Conservation (phyloP, 2,797 vertebrate genomes). For the Syngnathus acus region DNA sequence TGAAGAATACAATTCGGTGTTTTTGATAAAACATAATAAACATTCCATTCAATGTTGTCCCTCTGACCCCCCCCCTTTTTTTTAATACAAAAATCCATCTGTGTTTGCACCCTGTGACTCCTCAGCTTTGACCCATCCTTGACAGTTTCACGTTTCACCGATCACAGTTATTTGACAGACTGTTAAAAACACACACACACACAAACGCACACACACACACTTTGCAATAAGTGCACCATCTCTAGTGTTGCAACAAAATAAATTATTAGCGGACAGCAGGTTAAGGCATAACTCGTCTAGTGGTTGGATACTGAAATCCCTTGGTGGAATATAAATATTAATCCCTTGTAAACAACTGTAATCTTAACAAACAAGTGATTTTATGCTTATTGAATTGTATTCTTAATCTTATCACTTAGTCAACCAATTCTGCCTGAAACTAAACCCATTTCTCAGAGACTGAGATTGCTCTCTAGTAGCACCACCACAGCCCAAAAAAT, state of each 20-base stretch:
- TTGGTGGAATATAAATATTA: slow-evolving; percentile 20
- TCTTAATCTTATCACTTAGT: slow-evolving; percentile 30
- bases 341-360: slow-evolving; percentile 14
- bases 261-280: slow-evolving; percentile 17
- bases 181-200: slow-evolving; percentile 19
- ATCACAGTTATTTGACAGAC: slow-evolving; percentile 44
- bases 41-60: slow-evolving; percentile 45
- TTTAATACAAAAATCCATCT: slow-evolving; percentile 29
- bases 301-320: slow-evolving; percentile 13
- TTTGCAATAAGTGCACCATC: slow-evolving; percentile 24
- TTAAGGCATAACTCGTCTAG: slow-evolving; percentile 16
- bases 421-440: slow-evolving; percentile 39
- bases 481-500: slow-evolving; percentile 30
- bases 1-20: slow-evolving; percentile 38
- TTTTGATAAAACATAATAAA: slow-evolving; percentile 51
- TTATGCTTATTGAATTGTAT: slow-evolving; percentile 35
- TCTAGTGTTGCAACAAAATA: slow-evolving; percentile 32
- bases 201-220: background rate
- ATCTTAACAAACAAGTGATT: slow-evolving; percentile 20
- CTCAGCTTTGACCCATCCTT: slow-evolving; percentile 32
- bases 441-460: slow-evolving; percentile 33
- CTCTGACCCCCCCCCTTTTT: slow-evolving; percentile 48
- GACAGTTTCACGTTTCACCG: slow-evolving; percentile 60
- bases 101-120: slow-evolving; percentile 36
- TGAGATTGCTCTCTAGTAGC: slow-evolving; percentile 26